These are phyloP conservation scores for Phoeniculus purpureus DNA, from an alignment of 2,797 vertebrate genomes.

Conservation along the genomic window DNA sequence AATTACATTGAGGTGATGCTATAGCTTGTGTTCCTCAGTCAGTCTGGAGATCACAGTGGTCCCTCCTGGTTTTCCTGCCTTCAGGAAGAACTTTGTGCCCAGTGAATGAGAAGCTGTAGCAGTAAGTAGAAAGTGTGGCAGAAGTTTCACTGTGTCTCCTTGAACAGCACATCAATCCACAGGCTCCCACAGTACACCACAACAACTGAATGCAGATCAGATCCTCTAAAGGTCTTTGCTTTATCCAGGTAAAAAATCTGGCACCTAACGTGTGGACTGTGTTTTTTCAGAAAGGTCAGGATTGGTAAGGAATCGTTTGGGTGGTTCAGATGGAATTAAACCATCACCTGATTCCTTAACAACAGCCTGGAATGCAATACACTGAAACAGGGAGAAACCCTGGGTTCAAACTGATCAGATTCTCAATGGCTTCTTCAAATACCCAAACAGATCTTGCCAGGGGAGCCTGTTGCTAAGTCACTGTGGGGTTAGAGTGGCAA, in stretches of 20 bases:
- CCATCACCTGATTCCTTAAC: background rate
- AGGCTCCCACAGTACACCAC: accelerated
- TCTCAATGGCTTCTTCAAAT: background rate
- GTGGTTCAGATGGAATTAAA: background rate
- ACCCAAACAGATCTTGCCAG: background rate
- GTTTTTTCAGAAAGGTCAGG: background rate
- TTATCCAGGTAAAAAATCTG: background rate
- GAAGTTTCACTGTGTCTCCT: background rate
- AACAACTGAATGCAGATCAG: background rate
- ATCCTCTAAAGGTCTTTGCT: background rate
- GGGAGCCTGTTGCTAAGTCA: background rate
- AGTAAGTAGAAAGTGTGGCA: background rate
- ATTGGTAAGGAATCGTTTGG: background rate
- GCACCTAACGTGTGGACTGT: background rate
- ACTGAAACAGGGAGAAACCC: background rate
- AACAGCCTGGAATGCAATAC: background rate
- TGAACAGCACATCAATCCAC: background rate
- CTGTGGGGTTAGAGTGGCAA: background rate
- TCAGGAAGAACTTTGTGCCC: background rate
- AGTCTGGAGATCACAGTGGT: background rate
- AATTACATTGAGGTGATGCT: background rate
- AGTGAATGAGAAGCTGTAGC: background rate
- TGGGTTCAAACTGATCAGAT: background rate
- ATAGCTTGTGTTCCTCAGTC: background rate
- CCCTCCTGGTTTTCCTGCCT: background rate